Conservation (phyloP, 2,797 vertebrate genomes). For the Poliocrania exsul region DNA sequence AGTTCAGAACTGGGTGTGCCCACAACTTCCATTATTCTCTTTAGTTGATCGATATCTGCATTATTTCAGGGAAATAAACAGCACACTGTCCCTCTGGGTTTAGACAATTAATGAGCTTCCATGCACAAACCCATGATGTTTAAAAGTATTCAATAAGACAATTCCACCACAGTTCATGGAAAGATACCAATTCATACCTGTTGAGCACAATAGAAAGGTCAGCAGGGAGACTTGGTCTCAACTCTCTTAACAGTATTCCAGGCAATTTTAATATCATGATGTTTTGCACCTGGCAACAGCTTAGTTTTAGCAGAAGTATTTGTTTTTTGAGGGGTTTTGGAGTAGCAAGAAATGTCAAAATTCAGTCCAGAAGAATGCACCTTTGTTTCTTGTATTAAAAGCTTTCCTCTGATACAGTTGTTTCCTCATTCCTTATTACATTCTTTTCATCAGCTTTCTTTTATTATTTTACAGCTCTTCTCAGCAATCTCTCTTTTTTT, state of each 20-base stretch:
- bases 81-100: neutral
- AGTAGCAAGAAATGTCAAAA: neutral
- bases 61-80: constrained; percentile 76
- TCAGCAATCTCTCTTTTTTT: neutral
- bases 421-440: neutral
- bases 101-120: neutral
- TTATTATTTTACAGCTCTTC: neutral
- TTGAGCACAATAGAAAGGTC: neutral
- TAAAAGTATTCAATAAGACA: neutral
- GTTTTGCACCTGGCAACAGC: neutral
- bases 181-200: neutral
- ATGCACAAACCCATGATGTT: neutral
- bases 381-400: neutral
- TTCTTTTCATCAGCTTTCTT: neutral
- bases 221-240: neutral
- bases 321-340: neutral
- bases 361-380: neutral
- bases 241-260: neutral
- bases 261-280: neutral
- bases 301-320: neutral
- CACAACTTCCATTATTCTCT: constrained; percentile 98
- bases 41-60: constrained; percentile 95
- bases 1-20: constrained; percentile 95
- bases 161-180: neutral
- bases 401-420: neutral